Base-by-base conservation (phyloP, 1,140 invertebrate genomes). In the Zaprionus africanus region DNA sequence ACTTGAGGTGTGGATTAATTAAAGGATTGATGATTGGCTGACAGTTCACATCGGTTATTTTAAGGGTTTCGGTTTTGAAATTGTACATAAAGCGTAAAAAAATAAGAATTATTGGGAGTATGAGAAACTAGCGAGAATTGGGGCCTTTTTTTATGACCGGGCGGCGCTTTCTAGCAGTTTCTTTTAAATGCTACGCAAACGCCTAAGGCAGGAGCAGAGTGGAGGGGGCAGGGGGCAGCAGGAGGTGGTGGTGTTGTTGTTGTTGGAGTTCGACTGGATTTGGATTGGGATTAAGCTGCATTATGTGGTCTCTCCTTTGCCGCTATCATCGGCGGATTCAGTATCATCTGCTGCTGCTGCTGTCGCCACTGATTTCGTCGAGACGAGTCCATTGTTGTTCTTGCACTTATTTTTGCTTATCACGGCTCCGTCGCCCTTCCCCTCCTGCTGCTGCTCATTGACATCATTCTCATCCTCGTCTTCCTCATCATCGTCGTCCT, bases 401-500 rank as follows among this genome's bases (percentile, higher is more conserved):
- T 87, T 91, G 74, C 82, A 78, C 57, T 91, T 88, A 61, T 75
- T 68, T 66, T 77, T 76, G 62, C 53, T 61, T 57, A 70, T 58
- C 15, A 62, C 24, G 38, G 36, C 62, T 54, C 24, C 67, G 43
- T 71, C 74, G 7, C 73, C 81, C 26, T 80, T 83, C 13, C 78
- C 68, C 51, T 81, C 31, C 15, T 72, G 70, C 24, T 63, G 60
- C 17, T 63, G 60, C 9, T 74, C 58, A 87, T 96, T 96, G 53
- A 95, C 96, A 86, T 97, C 71, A 2, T 82, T 68, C 5, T 71
- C 81, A 2, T 78, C 74, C 0, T 86, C 82, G 1, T 91, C 84
- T 1, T 86, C 90, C 1, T 91, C 91, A 3, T 88, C 80, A 90
- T 96, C 96, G 43, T 96, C 96, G 85, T 97, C 85, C 7, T 86